These are phyloP conservation scores for Saguinus midas DNA, from an alignment of 2,113 vertebrate genomes.

Conservation along the genomic window DNA sequence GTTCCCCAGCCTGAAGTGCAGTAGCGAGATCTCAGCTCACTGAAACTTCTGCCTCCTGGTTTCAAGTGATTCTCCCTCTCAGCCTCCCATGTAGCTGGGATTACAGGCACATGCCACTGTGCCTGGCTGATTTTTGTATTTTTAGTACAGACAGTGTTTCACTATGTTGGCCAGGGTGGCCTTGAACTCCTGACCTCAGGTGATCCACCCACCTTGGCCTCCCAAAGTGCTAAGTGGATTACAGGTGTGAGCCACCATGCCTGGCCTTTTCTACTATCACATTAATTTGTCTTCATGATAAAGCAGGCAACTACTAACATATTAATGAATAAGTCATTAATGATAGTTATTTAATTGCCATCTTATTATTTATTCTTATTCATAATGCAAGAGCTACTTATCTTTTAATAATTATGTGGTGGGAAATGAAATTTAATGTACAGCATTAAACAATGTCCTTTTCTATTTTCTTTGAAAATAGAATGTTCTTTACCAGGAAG, in stretches of 20 bases:
- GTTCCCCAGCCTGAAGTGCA: too few species aligned
- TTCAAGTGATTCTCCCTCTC: too few species aligned
- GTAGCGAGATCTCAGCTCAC: too few species aligned
- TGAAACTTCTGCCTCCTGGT: not conserved
- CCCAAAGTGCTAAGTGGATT: too few species aligned
- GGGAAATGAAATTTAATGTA: conserved; percentile 59
- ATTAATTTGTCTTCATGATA: conserved; percentile 83
- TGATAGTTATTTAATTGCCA: conserved; percentile 84
- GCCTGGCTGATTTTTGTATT: too few species aligned
- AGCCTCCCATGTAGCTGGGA: too few species aligned
- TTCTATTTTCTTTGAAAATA: not conserved
- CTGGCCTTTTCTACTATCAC: conserved; percentile 61
- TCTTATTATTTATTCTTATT: conserved; percentile 84
- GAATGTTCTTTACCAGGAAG: not conserved
- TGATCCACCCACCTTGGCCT: too few species aligned
- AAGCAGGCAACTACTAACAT: conserved; percentile 83
- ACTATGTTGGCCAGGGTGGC: too few species aligned
- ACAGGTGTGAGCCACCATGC: too few species aligned
- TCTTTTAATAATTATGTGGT: conserved; percentile 78
- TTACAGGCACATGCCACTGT: too few species aligned
- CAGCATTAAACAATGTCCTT: conserved; percentile 37
- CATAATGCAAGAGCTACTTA: conserved; percentile 83
- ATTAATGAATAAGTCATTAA: conserved; percentile 86
- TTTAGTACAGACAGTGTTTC: too few species aligned
- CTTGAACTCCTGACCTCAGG: too few species aligned